Evolutionary conservation across 2,888 invertebrate genomes (phyloP).

Genomic region (Tachina grossa): DNA sequence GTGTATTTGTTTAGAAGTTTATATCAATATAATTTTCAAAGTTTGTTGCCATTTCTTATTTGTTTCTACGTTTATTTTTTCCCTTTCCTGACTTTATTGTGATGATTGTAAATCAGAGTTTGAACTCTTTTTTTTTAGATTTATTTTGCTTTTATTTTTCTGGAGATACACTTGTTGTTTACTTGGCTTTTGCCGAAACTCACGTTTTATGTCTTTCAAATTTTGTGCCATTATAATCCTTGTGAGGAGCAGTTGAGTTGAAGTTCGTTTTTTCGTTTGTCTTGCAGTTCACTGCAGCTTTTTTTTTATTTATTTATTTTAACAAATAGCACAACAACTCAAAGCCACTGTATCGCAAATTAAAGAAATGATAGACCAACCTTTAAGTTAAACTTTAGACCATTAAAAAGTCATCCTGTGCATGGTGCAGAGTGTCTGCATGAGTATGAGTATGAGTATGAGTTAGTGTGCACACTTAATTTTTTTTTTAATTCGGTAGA

Average conservation of each 20-base stretch:
- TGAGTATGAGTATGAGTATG: no score
- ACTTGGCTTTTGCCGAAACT: conserved; percentile 68
- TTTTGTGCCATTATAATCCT: conserved; percentile 60
- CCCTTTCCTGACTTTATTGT: conserved; percentile 54
- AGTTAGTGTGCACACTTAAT: no score
- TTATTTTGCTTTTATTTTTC: conserved; percentile 24
- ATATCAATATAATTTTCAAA: conserved; percentile 34
- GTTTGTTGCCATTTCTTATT: conserved; percentile 50
- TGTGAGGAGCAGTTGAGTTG: conserved; percentile 40
- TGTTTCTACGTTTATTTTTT: conserved; percentile 32
- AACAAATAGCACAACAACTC: conserved; percentile 68
- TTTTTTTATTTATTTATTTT: conserved; percentile 44
- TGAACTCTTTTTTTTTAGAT: conserved; percentile 34
- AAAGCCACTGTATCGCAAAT: conserved; percentile 64
- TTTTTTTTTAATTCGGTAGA: no score
- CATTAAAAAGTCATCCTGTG: conserved; percentile 67
- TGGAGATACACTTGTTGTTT: conserved; percentile 66
- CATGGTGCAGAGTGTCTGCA: background rate
- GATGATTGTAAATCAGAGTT: conserved; percentile 73
- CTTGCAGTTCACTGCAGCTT: conserved; percentile 31
- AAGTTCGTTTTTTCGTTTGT: conserved; percentile 1
- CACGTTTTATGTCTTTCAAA: conserved; percentile 71
- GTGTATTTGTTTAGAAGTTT: conserved; percentile 1
- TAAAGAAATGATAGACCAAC: conserved; percentile 61
- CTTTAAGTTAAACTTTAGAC: conserved; percentile 65